Conservation (phyloP, 2,888 invertebrate genomes). For the Caenorhabditis sulstoni region DNA sequence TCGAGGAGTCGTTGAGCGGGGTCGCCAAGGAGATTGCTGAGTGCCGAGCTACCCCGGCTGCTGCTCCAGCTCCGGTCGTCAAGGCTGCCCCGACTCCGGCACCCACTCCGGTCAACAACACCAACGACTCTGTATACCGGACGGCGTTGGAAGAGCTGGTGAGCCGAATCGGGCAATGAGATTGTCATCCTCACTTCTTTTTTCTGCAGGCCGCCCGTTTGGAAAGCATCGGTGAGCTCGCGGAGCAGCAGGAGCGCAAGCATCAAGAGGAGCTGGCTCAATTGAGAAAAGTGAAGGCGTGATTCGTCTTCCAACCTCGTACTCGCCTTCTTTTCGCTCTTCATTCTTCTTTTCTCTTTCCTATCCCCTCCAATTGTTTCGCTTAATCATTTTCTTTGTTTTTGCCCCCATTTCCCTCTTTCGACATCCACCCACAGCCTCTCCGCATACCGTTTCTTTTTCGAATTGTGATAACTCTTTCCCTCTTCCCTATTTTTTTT, state of each 20-base stretch:
- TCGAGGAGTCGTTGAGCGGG: slow-evolving; percentile 20
- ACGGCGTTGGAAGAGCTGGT: slow-evolving; percentile 6
- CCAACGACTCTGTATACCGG: not conserved
- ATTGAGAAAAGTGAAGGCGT: slow-evolving; percentile 9
- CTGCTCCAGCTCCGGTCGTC: slow-evolving; percentile 4
- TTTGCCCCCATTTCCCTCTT: slow-evolving; percentile 2
- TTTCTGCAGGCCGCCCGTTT: slow-evolving; percentile 31
- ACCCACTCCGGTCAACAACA: not conserved
- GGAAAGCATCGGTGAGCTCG: slow-evolving; percentile 21
- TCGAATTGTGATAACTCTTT: slow-evolving; percentile 35
- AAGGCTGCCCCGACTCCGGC: not conserved
- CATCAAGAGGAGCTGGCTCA: not conserved
- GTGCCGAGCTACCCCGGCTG: not conserved
- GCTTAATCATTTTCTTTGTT: slow-evolving; percentile 36
- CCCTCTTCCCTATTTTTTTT: slow-evolving; percentile 3
- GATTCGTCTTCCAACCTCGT: not conserved
- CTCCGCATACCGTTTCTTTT: slow-evolving; percentile 11
- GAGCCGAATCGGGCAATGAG: not conserved
- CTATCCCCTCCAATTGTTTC: not conserved
- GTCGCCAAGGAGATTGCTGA: slow-evolving; percentile 20
- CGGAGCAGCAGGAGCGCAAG: not conserved
- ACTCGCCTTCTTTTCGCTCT: not conserved
- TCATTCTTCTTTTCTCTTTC: slow-evolving; percentile 24
- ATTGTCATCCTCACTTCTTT: not conserved
- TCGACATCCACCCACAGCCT: too few species aligned